Percentiles rank a stretch among this genome's conserved stretches.
These are phyloP conservation scores for Speoplatyrhinus poulsoni DNA, from an alignment of 2,113 vertebrate genomes.

Conservation along the genomic window DNA sequence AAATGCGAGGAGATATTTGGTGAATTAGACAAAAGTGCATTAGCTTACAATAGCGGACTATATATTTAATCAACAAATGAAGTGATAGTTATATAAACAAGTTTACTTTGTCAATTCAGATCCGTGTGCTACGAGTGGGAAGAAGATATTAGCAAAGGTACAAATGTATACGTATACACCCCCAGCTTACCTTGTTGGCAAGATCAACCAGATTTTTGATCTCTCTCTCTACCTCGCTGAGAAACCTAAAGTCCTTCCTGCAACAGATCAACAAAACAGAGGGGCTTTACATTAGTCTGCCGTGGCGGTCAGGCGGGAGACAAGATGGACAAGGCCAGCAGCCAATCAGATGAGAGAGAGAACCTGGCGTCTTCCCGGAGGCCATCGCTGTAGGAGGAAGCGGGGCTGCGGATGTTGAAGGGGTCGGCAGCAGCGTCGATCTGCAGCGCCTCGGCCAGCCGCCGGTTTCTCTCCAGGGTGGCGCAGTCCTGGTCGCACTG, in stretches of 20 bases:
- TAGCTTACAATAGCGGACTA: too few species aligned
- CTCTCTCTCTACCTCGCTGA: conserved; percentile 91
- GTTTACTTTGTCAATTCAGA: too few species aligned
- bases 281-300: background rate
- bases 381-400: conserved; percentile 89
- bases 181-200: conserved; percentile 86
- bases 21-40: too few species aligned
- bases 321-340: background rate
- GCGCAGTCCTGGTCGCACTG: conserved; percentile 95
- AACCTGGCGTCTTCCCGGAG: conserved; percentile 96
- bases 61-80: too few species aligned
- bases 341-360: background rate
- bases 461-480: conserved; percentile 88
- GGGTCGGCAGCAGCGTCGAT: conserved; percentile 89
- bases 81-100: too few species aligned
- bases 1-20: too few species aligned
- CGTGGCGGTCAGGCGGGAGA: background rate
- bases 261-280: conserved; percentile 42
- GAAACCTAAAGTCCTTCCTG: conserved; percentile 96
- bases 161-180: too few species aligned
- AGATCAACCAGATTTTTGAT: conserved; percentile 91
- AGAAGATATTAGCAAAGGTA: too few species aligned
- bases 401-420: conserved; percentile 82
- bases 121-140: too few species aligned
- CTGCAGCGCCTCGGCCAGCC: conserved; percentile 92